Conservation (phyloP, 2,888 invertebrate species). For the Stenolophus ochropezus region DNA sequence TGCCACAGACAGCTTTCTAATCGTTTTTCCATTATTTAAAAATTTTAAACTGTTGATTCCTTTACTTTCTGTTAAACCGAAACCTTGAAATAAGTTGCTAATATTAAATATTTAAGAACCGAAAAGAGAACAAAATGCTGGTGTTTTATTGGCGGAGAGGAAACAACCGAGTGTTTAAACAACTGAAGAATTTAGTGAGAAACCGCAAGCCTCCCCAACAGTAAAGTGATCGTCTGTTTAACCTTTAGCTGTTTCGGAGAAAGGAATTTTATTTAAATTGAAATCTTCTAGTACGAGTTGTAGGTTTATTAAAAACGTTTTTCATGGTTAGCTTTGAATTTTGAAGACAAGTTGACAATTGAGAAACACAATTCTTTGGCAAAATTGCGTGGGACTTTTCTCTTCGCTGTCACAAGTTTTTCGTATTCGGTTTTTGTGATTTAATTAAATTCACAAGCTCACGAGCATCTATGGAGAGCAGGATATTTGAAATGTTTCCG, state of each 20-base stretch:
- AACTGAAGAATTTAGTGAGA: conserved; percentile 45
- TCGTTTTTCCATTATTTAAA: too few relatives aligned
- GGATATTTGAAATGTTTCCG: conserved; percentile 24
- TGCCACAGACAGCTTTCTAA: too few relatives aligned
- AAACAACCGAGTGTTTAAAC: conserved; percentile 36
- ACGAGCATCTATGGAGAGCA: conserved; percentile 1
- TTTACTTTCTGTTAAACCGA: too few relatives aligned
- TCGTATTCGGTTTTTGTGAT: background rate
- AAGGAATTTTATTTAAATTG: conserved; percentile 45
- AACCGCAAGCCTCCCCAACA: conserved; percentile 26
- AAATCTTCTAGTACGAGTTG: conserved; percentile 40
- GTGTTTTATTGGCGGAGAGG: conserved; percentile 25
- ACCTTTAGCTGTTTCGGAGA: background rate
- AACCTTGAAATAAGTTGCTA: too few relatives aligned
- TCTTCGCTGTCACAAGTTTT: background rate
- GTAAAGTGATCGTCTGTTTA: conserved; percentile 9
- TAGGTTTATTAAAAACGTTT: conserved; percentile 46
- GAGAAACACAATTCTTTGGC: background rate
- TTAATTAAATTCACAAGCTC: conserved; percentile 27
- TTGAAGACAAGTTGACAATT: conserved; percentile 16
- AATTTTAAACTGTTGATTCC: too few relatives aligned
- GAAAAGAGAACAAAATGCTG: conserved; percentile 26
- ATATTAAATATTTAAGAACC: conserved; percentile 28
- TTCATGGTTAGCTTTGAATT: background rate
- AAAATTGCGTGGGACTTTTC: background rate